Evolutionary conservation across 2,797 vertebrate species (phyloP).

Genomic region (Falco peregrinus): DNA sequence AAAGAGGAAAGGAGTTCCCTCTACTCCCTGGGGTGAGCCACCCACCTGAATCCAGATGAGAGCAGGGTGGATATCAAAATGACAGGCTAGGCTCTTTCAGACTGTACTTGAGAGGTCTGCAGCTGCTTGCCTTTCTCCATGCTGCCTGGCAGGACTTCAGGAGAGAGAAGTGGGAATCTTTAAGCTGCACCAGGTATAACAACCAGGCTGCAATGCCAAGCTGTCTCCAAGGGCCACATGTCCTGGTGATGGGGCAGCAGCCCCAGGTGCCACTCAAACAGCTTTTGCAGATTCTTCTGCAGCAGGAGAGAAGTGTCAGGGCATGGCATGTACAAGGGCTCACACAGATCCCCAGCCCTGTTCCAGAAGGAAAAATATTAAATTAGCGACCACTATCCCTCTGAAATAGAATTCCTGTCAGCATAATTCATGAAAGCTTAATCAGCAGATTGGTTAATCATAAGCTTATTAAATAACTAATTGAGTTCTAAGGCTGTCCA

Average conservation of each 20-base stretch:
- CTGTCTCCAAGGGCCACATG: neutral
- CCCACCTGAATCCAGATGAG: neutral
- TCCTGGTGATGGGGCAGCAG: neutral
- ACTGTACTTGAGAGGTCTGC: neutral
- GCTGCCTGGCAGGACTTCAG: fast-evolving
- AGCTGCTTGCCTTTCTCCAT: neutral
- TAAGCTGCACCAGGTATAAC: neutral
- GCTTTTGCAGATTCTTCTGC: neutral
- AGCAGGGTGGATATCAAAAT: neutral
- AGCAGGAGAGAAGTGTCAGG: neutral
- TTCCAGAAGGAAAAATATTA: too few relatives aligned
- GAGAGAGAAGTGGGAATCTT: neutral
- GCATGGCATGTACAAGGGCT: fast-evolving
- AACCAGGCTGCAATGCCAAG: neutral
- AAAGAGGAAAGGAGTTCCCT: neutral
- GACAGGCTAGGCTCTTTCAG: neutral
- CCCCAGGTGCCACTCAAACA: neutral
- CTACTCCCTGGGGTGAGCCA: neutral
- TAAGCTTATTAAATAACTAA: conserved; percentile 32
- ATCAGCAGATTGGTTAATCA: conserved; percentile 2
- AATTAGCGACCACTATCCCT: neutral
- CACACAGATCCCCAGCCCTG: neutral
- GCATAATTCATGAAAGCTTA: conserved; percentile 15
- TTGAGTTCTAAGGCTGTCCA: neutral
- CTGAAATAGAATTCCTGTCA: neutral